Conservation (phyloP, 1,140 invertebrate genomes). For the Drosophila insularis region DNA sequence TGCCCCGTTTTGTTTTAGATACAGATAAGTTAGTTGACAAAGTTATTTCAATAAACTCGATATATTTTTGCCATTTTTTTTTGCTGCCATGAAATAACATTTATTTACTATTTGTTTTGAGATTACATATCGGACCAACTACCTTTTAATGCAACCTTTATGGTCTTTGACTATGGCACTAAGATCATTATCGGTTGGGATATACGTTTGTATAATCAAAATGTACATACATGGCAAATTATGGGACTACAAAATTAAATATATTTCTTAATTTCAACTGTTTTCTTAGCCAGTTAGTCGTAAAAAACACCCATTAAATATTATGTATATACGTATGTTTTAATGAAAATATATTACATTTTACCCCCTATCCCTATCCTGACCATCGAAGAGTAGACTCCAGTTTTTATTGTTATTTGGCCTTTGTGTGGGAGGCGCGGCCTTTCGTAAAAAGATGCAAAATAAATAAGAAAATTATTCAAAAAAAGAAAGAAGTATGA, state of each 20-base stretch:
- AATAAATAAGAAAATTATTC: constrained; percentile 76
- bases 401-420: constrained; percentile 59
- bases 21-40: not conserved
- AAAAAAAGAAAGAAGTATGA: constrained; percentile 69
- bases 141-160: not conserved
- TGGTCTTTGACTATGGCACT: not conserved
- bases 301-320: constrained; percentile 56
- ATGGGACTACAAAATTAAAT: not conserved
- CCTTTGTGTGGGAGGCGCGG: constrained; percentile 48
- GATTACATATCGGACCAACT: too few species aligned
- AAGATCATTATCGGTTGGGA: too few species aligned
- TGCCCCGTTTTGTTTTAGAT: constrained; percentile 4
- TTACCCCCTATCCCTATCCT: not conserved
- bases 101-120: too few species aligned
- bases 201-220: too few species aligned
- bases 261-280: constrained; percentile 10
- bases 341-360: constrained; percentile 75
- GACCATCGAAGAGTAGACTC: constrained; percentile 16
- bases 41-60: not conserved
- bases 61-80: not conserved
- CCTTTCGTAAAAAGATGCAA: constrained; percentile 35
- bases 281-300: not conserved
- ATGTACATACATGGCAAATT: not conserved
- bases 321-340: constrained; percentile 54
- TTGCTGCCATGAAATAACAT: not conserved